These are phyloP conservation scores for Tethya wilhelma DNA, from an alignment of 37 sponge, comb jelly and placozoan genomes.

Conservation along the genomic window DNA sequence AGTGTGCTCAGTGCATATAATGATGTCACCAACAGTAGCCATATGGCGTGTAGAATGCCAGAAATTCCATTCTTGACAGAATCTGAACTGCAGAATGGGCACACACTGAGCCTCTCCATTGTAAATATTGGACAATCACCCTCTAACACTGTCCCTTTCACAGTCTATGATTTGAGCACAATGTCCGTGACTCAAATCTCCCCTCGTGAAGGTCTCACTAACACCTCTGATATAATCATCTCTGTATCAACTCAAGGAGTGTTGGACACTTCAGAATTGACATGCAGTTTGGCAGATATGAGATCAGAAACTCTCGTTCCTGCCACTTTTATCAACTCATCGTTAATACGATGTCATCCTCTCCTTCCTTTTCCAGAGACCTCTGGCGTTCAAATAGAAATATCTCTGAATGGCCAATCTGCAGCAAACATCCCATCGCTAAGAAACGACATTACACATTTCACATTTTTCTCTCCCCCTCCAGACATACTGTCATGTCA, in stretches of 20 bases:
- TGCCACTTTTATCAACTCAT: conserved; percentile 20
- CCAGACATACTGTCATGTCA: conserved; percentile 1
- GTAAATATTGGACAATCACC: neutral
- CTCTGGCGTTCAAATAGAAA: neutral
- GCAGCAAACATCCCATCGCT: conserved; percentile 14
- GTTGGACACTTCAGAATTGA: conserved; percentile 29
- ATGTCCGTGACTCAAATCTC: conserved; percentile 25
- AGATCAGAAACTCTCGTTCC: neutral
- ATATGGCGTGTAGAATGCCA: conserved; percentile 46
- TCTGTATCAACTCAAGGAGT: conserved; percentile 39
- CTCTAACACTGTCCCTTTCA: conserved; percentile 29
- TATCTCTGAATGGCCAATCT: conserved; percentile 57
- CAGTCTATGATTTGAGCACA: conserved; percentile 42
- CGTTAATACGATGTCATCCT: conserved; percentile 18
- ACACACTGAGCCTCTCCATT: neutral
- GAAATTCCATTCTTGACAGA: neutral
- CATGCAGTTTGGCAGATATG: conserved; percentile 14
- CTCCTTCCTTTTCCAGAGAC: conserved; percentile 32
- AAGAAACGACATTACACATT: neutral
- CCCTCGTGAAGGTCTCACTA: conserved; percentile 52
- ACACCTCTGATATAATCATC: conserved; percentile 4
- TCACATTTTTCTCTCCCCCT: conserved; percentile 66
- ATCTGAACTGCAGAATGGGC: neutral
- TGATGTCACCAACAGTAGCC: conserved; percentile 5
- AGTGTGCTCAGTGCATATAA: neutral